Percentiles rank a stretch among this genome's conserved stretches.
Conservation (phyloP, 1,140 invertebrate species). For the Yoshiicerus persimilis region DNA sequence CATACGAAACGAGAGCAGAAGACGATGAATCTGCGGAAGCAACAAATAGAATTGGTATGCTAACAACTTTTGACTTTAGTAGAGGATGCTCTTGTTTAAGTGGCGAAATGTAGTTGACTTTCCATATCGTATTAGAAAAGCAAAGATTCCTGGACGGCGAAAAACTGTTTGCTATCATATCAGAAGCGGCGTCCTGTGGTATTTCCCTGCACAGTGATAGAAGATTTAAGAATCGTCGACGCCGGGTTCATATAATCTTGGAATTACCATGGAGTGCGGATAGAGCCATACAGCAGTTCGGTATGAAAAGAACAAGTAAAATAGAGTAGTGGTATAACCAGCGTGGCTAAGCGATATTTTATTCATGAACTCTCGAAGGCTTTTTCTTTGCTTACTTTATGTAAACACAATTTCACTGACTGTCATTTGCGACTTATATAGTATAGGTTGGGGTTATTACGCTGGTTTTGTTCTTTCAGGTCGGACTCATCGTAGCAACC, state of each 20-base stretch:
- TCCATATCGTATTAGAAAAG: constrained; percentile 58
- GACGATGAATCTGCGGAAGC: constrained; percentile 94
- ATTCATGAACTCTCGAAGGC: neutral
- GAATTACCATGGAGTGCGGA: constrained; percentile 99
- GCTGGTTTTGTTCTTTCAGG: constrained; percentile 60
- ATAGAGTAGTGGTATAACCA: neutral
- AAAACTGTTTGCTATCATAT: constrained; percentile 98
- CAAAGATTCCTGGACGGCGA: constrained; percentile 95
- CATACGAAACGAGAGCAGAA: constrained; percentile 93
- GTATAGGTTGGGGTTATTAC: neutral
- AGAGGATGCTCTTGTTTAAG: neutral
- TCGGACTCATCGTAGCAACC: constrained; percentile 78
- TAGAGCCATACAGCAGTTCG: constrained; percentile 97
- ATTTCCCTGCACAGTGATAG: constrained; percentile 94
- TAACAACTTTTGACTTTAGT: neutral
- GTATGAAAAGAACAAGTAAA: constrained; percentile 57
- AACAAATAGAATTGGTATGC: constrained; percentile 79
- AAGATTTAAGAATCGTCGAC: constrained; percentile 82
- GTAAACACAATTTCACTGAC: neutral
- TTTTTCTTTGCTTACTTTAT: neutral
- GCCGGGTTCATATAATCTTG: constrained; percentile 94
- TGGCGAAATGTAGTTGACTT: neutral
- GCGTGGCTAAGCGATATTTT: constrained; percentile 47
- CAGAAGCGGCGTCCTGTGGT: constrained; percentile 96
- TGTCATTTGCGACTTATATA: neutral